These are phyloP conservation scores for Apolygus lucorum DNA, from an alignment of 1,140 invertebrate genomes.

Conservation along the genomic window DNA sequence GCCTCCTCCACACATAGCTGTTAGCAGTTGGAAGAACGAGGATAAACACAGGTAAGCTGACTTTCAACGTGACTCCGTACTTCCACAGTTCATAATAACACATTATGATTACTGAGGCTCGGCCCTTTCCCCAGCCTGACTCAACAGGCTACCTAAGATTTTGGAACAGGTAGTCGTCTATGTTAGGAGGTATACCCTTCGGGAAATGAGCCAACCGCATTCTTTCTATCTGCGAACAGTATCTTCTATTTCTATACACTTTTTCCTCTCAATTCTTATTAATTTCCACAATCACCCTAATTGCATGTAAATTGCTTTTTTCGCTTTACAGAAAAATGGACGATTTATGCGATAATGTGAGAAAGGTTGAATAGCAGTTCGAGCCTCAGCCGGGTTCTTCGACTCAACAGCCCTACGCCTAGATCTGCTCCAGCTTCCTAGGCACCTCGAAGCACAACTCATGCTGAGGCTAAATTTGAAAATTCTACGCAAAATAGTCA, in stretches of 20 bases:
- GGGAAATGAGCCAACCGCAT: too few species aligned
- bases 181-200: too few species aligned
- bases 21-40: conserved; percentile 79
- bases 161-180: too few species aligned
- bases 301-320: neutral
- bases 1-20: conserved; percentile 73
- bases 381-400: conserved; percentile 6
- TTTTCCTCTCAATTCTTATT: neutral
- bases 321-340: conserved; percentile 4
- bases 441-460: neutral
- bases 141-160: too few species aligned
- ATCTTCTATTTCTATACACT: neutral
- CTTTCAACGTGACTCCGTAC: neutral
- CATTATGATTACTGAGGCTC: too few species aligned
- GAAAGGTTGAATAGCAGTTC: conserved; percentile 2
- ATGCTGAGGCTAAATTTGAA: neutral
- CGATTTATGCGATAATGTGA: neutral
- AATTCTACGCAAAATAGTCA: neutral
- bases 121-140: too few species aligned
- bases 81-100: too few species aligned
- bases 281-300: neutral
- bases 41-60: conserved; percentile 51
- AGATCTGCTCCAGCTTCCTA: neutral
- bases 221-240: too few species aligned
- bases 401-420: neutral